Evolutionary conservation across 2,113 vertebrate species (phyloP), one percentile per base, ranked within the genome.

Genomic region (Sterna hirundo): DNA sequence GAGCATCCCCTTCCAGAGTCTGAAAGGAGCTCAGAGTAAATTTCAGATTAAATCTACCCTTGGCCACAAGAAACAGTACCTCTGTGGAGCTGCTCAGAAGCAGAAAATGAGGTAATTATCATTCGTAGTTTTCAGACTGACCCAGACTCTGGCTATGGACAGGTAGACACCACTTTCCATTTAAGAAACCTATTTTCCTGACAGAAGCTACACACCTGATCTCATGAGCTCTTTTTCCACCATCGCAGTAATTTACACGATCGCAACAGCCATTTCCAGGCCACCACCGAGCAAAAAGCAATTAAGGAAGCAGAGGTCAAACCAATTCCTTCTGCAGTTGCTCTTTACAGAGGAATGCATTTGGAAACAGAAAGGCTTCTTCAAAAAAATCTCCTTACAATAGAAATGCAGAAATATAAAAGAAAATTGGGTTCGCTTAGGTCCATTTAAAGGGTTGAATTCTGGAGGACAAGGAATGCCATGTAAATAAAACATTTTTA

Each of bases 291-390:
- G 78, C 78, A 94, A 85, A 97, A 97, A 85, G 89, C 95, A 96
- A 96, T 96, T 97, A 97, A 93, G 86, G 71, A 83, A 83, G 86
- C 78, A 93, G 93, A 97, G 91, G 91, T 95, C 91, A 95, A 96
- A 94, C 66, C 49, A 95, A 90, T 93, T 95, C 89, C 62, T 89
- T 83, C 84, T 70, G 68, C 62, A 87, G 77, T 84, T 91, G 94
- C 70, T 76, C 49, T 85, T 87, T 61, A 94, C 26, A 5, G 18
- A 87, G n/a, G 61, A 49, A 42, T 32, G 34, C 66, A 66, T 79
- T 94, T 82, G 29, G 40, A 87, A 96, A 84, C 26, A 90, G 77
- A 95, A 88, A 86, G 21, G 17, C 64, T 91, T 68, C 62, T 93
- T 25, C 13, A 19, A 72, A 66, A 46, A 47, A 46, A 71, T 1